Base-by-base conservation (phyloP, 2,888 invertebrate genomes). In the Andrena trimmerana region DNA sequence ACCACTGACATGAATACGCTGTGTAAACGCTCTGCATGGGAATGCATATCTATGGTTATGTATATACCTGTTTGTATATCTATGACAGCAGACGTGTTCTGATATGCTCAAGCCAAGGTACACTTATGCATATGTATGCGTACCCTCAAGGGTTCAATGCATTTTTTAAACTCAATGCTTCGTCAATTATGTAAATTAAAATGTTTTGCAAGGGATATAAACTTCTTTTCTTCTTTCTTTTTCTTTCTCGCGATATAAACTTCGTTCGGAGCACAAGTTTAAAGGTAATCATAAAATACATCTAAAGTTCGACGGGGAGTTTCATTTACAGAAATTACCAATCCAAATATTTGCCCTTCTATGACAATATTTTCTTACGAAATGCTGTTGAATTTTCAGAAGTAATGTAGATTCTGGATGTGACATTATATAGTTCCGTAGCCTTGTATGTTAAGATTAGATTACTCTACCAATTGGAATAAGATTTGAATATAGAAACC, bases 61-160 rank as follows among this genome's bases (percentile, higher is more conserved):
- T 48, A 78, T 42, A 72, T 42, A 36, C 48, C 20, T 27, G 52
- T 67, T 71, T 29, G 20, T 50, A 20, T 63, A 57, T 42, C 36
- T 16, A 27, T 3, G 63, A 42, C 50, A 54, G 68, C 68, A 54
- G 29, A 62, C 63, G 50, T 54, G 52, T 16, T 54, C 50, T 29
- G 62, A 33, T 31, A 69, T 50, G 48, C 71, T 24, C 54, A 16
- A 71, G 62, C 48, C 16, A 60, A 33, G 3, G 42, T 72, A 72
- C 48, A 52, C 62, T 24, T 7, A 57, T 68, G 67, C 67, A 78
- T 72, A 78, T 63, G 65, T 42, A 78, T 78, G 63, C 0, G 50
- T 67, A 8, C 29, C 27, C 10, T 10, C n/a, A 10, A 33, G 24
- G 8, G 24, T 52, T 54, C n/a, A 13, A 27, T 6, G 66, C 6